A percentile compares a stretch with the other conserved stretches of the same genome.
phyloP scores from a whole-genome alignment of 1,140 invertebrate species.

The Pseudomyrmex gracilis region DNA sequence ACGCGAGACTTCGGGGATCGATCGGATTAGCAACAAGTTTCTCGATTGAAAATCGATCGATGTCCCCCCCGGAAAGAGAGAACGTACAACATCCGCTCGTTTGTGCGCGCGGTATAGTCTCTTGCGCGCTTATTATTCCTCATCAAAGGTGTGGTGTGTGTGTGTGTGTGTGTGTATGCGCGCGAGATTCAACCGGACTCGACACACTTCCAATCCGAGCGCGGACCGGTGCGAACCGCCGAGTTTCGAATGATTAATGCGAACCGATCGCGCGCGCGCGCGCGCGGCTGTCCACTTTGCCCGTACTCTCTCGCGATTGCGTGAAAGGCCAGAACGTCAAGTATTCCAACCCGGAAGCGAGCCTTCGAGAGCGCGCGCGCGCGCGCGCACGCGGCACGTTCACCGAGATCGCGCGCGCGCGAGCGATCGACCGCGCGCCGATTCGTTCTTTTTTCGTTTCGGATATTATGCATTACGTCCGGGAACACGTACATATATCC shows the following conservation, averaged over 20 bases:
- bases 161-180: background rate
- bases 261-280: slow-evolving; percentile 27
- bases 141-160: slow-evolving; percentile 13
- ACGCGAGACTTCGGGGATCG: too few relatives aligned
- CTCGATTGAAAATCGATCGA: background rate
- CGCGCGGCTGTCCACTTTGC: slow-evolving; percentile 49
- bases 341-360: slow-evolving; percentile 55
- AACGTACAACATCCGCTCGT: background rate
- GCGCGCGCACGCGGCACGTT: slow-evolving; percentile 24
- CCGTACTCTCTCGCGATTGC: slow-evolving; percentile 44
- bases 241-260: slow-evolving; percentile 59
- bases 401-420: slow-evolving; percentile 7
- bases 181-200: slow-evolving; percentile 53
- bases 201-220: slow-evolving; percentile 50
- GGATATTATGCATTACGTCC: too few relatives aligned
- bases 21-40: too few relatives aligned
- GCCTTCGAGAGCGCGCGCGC: slow-evolving; percentile 30
- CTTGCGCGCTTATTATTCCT: slow-evolving; percentile 28
- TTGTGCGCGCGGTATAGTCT: background rate
- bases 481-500: too few relatives aligned
- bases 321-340: slow-evolving; percentile 54
- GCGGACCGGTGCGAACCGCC: slow-evolving; percentile 15
- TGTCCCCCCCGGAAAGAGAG: background rate
- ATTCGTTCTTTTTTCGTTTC: background rate
- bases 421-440: background rate